Percentiles rank a stretch among this genome's conserved stretches.
Evolutionary conservation across 2,797 vertebrate genomes (phyloP).

Genomic region (Coregonus suidteri): DNA sequence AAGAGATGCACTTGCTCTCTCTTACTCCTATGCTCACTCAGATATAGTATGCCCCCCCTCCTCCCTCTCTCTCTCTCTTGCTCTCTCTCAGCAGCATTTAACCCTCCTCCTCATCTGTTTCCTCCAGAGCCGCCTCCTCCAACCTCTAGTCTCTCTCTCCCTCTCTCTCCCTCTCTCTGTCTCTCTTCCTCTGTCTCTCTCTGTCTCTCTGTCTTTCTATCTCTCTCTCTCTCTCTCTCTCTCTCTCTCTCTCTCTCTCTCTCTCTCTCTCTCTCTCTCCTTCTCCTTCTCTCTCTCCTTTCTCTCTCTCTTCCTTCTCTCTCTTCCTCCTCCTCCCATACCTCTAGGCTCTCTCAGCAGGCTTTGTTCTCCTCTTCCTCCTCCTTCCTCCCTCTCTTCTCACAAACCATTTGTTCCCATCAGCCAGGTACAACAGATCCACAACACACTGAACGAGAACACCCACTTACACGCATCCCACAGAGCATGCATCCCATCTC

Average conservation of each 20-base stretch:
- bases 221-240: no score
- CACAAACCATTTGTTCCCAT: conserved; percentile 51
- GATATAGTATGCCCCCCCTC: background rate
- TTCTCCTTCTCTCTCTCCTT: no score
- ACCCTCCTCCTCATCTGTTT: background rate
- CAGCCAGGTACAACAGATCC: conserved; percentile 40
- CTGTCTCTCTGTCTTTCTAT: background rate
- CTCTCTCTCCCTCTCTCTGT: background rate
- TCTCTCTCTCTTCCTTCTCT: background rate
- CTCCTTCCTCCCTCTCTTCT: background rate
- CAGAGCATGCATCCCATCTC: background rate
- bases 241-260: no score
- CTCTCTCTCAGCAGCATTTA: background rate
- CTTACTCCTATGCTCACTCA: background rate
- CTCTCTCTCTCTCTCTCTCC: no score
- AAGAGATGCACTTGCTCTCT: background rate
- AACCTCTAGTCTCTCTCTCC: background rate
- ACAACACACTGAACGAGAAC: background rate
- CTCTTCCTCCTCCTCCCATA: background rate
- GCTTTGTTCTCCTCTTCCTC: conserved; percentile 10
- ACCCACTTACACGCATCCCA: background rate
- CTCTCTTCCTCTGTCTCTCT: no score
- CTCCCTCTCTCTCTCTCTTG: background rate
- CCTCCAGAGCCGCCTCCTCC: background rate
- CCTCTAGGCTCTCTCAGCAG: conserved; percentile 6